Percentiles rank a stretch among this genome's conserved stretches.
Conservation (phyloP, 1,140 invertebrate genomes). For the Drosophila sechellia region DNA sequence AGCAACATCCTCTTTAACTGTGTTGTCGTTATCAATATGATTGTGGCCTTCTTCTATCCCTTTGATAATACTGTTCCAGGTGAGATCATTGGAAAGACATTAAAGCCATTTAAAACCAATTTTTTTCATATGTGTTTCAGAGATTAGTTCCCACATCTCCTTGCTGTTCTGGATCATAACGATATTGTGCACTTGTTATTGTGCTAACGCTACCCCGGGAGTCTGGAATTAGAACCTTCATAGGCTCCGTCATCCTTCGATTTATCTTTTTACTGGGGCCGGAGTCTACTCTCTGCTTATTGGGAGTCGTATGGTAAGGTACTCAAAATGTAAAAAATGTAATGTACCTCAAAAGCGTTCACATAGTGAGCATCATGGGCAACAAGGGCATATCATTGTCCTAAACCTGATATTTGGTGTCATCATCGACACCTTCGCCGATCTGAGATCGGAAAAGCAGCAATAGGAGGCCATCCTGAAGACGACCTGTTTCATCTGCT, state of each 20-base stretch:
- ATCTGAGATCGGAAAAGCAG: slow-evolving; percentile 99
- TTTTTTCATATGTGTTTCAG: slow-evolving; percentile 85
- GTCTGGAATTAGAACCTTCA: slow-evolving; percentile 91
- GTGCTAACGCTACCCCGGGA: slow-evolving; percentile 92
- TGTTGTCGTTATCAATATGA: slow-evolving; percentile 97
- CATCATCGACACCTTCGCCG: slow-evolving; percentile 99
- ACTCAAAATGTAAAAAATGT: no score
- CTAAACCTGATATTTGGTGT: slow-evolving; percentile 99
- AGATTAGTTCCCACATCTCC: slow-evolving; percentile 92
- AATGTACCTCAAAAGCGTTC: slow-evolving; percentile 93
- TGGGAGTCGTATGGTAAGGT: slow-evolving; percentile 91
- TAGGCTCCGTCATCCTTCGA: slow-evolving; percentile 92
- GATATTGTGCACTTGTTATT: slow-evolving; percentile 90
- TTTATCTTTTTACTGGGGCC: slow-evolving; percentile 96
- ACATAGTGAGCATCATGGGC: slow-evolving; percentile 98
- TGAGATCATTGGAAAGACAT: slow-evolving; percentile 82
- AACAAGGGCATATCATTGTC: slow-evolving; percentile 99
- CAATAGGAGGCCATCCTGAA: slow-evolving; percentile 98
- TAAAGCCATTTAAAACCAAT: no score
- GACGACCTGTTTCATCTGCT: slow-evolving; percentile 99
- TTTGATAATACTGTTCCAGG: slow-evolving; percentile 92
- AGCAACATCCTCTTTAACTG: slow-evolving; percentile 98
- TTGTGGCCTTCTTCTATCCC: slow-evolving; percentile 99
- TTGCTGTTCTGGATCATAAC: slow-evolving; percentile 94
- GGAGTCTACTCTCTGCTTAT: slow-evolving; percentile 93